Evolutionary conservation across 2,888 invertebrate genomes (phyloP), one percentile per base, ranked within the genome.

Genomic region (Holacanthella duospinosa): DNA sequence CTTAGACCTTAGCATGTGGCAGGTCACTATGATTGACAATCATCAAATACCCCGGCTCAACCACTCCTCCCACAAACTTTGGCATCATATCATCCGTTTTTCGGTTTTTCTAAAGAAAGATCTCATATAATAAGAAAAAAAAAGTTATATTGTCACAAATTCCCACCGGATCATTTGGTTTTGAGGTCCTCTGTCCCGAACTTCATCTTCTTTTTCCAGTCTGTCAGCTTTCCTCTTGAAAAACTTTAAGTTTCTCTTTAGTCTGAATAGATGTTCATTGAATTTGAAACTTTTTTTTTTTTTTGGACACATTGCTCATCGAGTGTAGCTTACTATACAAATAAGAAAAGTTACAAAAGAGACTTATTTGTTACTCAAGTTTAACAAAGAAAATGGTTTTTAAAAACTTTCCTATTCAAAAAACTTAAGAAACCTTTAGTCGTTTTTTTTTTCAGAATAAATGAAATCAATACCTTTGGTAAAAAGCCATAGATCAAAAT

Each of bases 401-500:
- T 48, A n/a, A 21, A 36, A 36, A 48, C 48, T 48, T 48, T 48
- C n/a, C 4, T 9, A 4, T 48, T 48, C 4, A 4, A n/a, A n/a
- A n/a, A 48, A 48, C n/a, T 9, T 21, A 21, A 9, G 48, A 21
- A 48, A 9, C 19, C 48, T n/a, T 48, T 36, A 9, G 6, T 16
- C 36, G 16, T 9, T 9, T 6, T 36, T 21, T n/a, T 48, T 48
- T 9, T 21, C 12, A 21, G 19, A n/a, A 4, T 48, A 21, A 48
- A n/a, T 48, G 48, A 48, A 48, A 48, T 48, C 48, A 48, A 48
- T 48, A 48, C 21, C 4, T 48, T 48, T 48, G 19, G n/a, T 16
- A 21, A 48, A 48, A 48, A 48, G 19, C 48, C 48, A 48, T 48
- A 48, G 48, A 48, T 48, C 48, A 48, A 48, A 48, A 48, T 48